Percentiles rank a stretch among this genome's conserved stretches.
phyloP scores from a whole-genome alignment of 2,888 invertebrate genomes.

The Caenorhabditis japonica region DNA sequence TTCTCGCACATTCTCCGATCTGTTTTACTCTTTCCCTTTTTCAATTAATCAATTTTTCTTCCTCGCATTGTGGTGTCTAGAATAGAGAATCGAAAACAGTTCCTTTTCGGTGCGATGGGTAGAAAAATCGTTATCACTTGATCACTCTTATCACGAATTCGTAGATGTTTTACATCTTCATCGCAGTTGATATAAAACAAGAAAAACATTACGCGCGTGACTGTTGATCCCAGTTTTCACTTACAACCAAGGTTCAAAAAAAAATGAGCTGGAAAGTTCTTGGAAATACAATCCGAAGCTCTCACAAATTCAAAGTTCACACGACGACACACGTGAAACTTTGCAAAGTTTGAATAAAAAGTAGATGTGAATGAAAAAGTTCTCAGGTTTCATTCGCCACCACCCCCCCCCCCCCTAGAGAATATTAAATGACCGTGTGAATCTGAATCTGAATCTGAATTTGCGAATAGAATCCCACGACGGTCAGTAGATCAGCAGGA shows the following conservation, averaged over 20 bases:
- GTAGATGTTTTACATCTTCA: conserved; percentile 45
- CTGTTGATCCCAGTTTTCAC: no score
- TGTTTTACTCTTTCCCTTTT: no score
- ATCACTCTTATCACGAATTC: conserved; percentile 26
- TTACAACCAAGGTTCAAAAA: conserved; percentile 5
- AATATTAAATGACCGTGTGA: conserved; percentile 45
- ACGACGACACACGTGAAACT: conserved; percentile 3
- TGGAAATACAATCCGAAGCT: background rate
- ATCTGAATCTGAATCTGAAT: conserved; percentile 12
- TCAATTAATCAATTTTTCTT: no score
- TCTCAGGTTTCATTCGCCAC: conserved; percentile 38
- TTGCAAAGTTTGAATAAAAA: background rate
- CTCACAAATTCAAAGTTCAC: background rate
- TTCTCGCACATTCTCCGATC: no score
- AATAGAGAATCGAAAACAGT: conserved; percentile 6
- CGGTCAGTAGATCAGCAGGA: conserved; percentile 11
- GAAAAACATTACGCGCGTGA: no score
- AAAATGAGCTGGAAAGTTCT: no score
- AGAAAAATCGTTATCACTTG: background rate
- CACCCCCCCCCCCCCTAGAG: background rate
- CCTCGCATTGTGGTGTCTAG: conserved; percentile 21
- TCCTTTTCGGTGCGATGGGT: conserved; percentile 15
- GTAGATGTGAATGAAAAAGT: conserved; percentile 13
- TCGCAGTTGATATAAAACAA: conserved; percentile 19
- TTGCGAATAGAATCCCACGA: background rate